These are phyloP conservation scores for Chunga burmeisteri DNA, from an alignment of 2,113 vertebrate species.

Conservation along the genomic window DNA sequence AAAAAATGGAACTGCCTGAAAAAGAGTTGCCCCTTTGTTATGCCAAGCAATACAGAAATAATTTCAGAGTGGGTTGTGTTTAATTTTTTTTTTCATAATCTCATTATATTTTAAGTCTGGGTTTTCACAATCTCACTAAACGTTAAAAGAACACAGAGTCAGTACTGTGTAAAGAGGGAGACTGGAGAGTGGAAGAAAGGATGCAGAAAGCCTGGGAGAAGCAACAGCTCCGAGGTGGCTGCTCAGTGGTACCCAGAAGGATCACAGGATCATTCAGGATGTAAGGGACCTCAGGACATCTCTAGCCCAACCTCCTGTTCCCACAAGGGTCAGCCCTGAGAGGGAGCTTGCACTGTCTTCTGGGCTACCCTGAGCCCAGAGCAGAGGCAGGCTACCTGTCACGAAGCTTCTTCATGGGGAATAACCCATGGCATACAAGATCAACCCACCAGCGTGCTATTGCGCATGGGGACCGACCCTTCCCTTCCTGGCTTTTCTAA, in stretches of 20 bases:
- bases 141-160: not conserved
- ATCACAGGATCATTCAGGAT: not conserved
- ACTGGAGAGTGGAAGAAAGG: not conserved
- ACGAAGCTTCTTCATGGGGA: not conserved
- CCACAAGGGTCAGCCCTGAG: not conserved
- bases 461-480: too few species aligned
- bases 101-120: not conserved
- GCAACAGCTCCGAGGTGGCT: not conserved
- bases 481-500: not conserved
- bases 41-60: not conserved
- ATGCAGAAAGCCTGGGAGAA: not conserved
- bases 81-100: not conserved
- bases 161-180: not conserved
- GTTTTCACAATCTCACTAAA: not conserved
- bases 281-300: not conserved
- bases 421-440: not conserved
- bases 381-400: not conserved
- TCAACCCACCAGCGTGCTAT: not conserved
- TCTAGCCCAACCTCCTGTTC: not conserved
- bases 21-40: not conserved
- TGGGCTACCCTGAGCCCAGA: not conserved
- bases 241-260: not conserved
- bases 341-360: not conserved
- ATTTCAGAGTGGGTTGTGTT: not conserved
- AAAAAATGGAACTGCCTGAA: not conserved